Evolutionary conservation across 2,113 vertebrate genomes (phyloP).

Genomic region (Urocynchramus pylzowi): DNA sequence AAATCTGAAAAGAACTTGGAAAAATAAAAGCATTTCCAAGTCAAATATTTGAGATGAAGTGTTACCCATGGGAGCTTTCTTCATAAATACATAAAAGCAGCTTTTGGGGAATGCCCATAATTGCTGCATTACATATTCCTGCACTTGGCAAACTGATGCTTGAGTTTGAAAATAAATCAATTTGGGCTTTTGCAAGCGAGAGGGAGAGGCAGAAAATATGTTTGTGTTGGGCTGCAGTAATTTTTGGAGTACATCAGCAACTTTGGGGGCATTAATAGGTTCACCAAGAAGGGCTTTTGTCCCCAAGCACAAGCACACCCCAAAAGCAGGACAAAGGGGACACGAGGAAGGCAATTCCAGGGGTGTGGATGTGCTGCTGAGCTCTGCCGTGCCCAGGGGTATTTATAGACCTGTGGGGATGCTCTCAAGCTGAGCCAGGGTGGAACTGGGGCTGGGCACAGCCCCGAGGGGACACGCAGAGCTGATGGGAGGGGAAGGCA

Average conservation of each 20-base stretch:
- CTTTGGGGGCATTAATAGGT: neutral
- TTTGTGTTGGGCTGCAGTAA: neutral
- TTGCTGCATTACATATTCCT: conserved; percentile 18
- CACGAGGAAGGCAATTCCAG: rapidly evolving
- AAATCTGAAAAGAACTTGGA: neutral
- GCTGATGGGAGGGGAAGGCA: neutral
- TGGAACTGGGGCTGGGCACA: neutral
- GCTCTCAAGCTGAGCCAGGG: neutral
- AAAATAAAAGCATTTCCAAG: conserved; percentile 44
- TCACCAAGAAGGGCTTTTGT: neutral
- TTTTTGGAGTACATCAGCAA: neutral
- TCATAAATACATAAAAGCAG: conserved; percentile 50
- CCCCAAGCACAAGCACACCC: neutral
- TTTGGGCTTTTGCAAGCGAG: neutral
- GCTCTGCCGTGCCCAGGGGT: neutral
- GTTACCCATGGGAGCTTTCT: conserved; percentile 4
- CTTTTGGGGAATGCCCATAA: conserved; percentile 48
- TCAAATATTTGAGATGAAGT: conserved; percentile 37
- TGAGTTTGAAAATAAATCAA: conserved; percentile 19
- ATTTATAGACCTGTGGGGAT: neutral
- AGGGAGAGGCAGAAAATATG: neutral
- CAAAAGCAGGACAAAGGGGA: rapidly evolving
- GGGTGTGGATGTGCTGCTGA: neutral
- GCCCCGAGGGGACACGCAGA: neutral
- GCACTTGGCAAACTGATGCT: neutral